Conservation (phyloP, 2,888 invertebrate species). For the Zeuzera pyrina region DNA sequence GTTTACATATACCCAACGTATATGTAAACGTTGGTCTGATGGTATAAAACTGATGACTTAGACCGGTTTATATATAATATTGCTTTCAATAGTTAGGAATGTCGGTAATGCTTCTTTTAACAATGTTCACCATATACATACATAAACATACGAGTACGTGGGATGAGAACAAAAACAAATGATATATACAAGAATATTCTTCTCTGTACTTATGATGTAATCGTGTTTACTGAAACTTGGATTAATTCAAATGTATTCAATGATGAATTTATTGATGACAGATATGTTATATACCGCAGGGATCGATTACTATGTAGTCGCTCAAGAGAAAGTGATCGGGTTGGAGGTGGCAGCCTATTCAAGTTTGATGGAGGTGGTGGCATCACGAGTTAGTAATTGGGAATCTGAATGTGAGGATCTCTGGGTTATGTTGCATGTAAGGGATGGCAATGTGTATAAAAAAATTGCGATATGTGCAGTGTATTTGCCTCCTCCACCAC, state of each 20-base stretch:
- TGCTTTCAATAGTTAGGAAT: background rate
- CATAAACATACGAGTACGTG: constrained; percentile 11
- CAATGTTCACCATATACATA: constrained; percentile 13
- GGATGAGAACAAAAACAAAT: constrained; percentile 14
- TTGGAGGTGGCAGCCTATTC: too few relatives aligned
- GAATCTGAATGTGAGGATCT: too few relatives aligned
- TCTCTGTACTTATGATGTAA: constrained; percentile 11
- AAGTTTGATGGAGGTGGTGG: too few relatives aligned
- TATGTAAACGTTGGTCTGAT: background rate
- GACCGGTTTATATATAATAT: background rate
- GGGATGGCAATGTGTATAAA: too few relatives aligned
- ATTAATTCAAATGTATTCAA: constrained; percentile 11
- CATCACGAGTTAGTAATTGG: too few relatives aligned
- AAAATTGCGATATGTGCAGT: too few relatives aligned
- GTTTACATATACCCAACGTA: constrained; percentile 9
- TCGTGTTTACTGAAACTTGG: constrained; percentile 17
- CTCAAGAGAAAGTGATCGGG: too few relatives aligned
- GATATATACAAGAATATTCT: constrained; percentile 12
- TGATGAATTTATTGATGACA: constrained; percentile 14
- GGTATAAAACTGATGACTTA: too few relatives aligned
- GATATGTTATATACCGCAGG: constrained; percentile 15
- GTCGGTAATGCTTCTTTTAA: constrained; percentile 10
- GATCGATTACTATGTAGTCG: too few relatives aligned
- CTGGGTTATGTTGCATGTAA: too few relatives aligned
- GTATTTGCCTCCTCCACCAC: too few relatives aligned